These are phyloP conservation scores for Falco rusticolus DNA, from an alignment of 2,797 vertebrate species.

Conservation along the genomic window DNA sequence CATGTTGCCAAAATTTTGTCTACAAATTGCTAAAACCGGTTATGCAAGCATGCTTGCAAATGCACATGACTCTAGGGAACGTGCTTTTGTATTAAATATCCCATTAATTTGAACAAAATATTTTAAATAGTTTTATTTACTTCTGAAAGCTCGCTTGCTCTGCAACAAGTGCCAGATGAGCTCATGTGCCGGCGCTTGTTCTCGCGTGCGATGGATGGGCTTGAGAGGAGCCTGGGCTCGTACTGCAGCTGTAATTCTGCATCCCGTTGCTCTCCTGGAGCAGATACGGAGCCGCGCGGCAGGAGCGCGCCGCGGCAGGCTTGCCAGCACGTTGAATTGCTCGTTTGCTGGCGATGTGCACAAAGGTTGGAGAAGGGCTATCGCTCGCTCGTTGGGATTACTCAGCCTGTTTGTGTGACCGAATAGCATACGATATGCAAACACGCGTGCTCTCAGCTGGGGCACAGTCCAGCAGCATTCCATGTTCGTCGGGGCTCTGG, in stretches of 20 bases:
- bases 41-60: background rate
- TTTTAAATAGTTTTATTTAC: constrained; percentile 21
- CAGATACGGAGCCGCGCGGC: rapidly evolving
- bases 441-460: rapidly evolving
- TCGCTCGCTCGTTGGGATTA: rapidly evolving
- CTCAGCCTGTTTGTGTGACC: background rate
- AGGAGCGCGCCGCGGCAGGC: background rate
- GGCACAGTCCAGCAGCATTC: no score
- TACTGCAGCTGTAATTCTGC: background rate
- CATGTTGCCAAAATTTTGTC: constrained; percentile 3
- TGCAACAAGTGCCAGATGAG: background rate
- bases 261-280: background rate
- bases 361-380: rapidly evolving
- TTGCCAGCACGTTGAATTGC: no score
- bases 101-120: constrained; percentile 61
- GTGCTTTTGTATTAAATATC: constrained; percentile 9
- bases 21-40: constrained; percentile 24
- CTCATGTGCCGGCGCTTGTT: background rate
- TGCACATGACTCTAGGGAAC: background rate
- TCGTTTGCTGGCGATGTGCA: background rate
- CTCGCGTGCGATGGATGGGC: background rate
- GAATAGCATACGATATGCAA: rapidly evolving
- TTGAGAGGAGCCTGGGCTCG: background rate
- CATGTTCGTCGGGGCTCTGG: background rate
- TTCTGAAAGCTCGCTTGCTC: background rate